These are phyloP conservation scores for Caiman crocodilus DNA, from an alignment of 2,797 vertebrate genomes.

Conservation along the genomic window DNA sequence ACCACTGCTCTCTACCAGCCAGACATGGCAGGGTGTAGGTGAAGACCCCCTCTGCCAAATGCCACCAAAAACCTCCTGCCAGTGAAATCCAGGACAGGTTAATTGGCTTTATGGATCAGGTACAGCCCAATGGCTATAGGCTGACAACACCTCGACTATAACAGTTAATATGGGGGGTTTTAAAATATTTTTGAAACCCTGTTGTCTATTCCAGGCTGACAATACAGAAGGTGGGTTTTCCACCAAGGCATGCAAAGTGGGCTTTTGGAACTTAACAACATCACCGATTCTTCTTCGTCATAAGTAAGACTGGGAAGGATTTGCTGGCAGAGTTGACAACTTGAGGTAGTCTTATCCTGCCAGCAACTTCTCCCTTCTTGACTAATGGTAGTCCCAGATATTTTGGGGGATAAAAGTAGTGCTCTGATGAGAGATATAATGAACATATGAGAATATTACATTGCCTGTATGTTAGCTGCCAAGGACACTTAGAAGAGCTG, in stretches of 20 bases:
- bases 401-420: conserved; percentile 47
- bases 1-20: too few relatives aligned
- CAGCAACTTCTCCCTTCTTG: conserved; percentile 20
- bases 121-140: too few relatives aligned
- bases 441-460: conserved; percentile 33
- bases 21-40: too few relatives aligned
- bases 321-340: conserved; percentile 25
- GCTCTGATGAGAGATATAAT: conserved; percentile 47
- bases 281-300: neutral
- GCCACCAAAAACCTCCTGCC: too few relatives aligned
- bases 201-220: neutral
- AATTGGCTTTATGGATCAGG: too few relatives aligned
- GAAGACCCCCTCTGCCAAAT: too few relatives aligned
- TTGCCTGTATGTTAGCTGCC: neutral
- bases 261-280: neutral
- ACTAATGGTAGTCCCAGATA: conserved; percentile 50
- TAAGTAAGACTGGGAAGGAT: neutral
- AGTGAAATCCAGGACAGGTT: too few relatives aligned
- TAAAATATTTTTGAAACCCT: neutral
- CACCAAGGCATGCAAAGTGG: neutral
- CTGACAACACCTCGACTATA: too few relatives aligned
- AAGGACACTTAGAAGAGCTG: conserved; percentile 40
- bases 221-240: neutral
- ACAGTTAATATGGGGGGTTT: neutral
- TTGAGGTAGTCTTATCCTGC: conserved; percentile 20